These are phyloP conservation scores for Psephotus haematonotus DNA, from an alignment of 2,113 vertebrate genomes.

Conservation along the genomic window DNA sequence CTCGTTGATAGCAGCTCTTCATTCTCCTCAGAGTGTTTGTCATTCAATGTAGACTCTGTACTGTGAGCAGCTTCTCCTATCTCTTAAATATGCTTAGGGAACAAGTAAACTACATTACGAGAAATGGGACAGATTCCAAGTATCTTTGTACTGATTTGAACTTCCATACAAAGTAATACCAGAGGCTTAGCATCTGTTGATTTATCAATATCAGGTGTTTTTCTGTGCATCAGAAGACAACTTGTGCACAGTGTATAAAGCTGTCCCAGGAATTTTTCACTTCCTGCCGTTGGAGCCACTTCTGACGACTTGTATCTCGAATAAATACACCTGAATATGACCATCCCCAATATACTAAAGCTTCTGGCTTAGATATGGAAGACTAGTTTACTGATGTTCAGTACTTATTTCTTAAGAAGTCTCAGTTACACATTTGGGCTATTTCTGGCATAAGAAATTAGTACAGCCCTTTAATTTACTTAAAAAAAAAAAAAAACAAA, in stretches of 20 bases:
- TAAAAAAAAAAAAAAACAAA: not conserved
- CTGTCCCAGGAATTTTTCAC: not conserved
- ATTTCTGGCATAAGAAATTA: not conserved
- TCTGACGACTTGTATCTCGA: not conserved
- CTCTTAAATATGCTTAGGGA: not conserved
- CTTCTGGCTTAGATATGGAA: not conserved
- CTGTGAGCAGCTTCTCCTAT: not conserved
- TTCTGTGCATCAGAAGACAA: not conserved
- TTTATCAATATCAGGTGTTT: rapidly evolving
- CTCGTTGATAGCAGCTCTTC: not conserved
- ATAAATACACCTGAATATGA: not conserved
- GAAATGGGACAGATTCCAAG: not conserved
- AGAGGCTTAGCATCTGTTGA: not conserved
- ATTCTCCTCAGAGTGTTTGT: not conserved
- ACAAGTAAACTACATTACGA: not conserved
- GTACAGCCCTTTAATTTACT: not conserved
- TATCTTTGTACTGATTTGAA: not conserved
- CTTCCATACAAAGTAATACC: not conserved
- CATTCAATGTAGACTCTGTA: not conserved
- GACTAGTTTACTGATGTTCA: not conserved
- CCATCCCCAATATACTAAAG: not conserved
- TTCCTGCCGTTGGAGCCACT: not conserved
- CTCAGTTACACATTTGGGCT: not conserved
- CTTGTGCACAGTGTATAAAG: not conserved
- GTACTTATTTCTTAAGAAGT: not conserved